phyloP scores from a whole-genome alignment of 2,888 invertebrate species.

The Drosophila monieri region DNA sequence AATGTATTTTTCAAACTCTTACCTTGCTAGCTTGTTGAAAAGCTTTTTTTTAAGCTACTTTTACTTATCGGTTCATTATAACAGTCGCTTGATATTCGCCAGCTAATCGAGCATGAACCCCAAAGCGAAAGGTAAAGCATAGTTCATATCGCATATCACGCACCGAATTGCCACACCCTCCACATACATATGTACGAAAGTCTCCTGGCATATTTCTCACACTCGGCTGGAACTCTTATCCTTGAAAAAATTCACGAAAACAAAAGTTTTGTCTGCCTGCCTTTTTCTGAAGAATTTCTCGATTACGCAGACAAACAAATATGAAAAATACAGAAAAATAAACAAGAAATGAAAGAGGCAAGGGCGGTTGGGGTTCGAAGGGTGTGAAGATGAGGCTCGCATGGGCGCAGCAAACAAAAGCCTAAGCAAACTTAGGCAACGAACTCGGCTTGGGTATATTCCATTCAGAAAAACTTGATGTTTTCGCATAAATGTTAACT shows the following conservation, averaged over 20 bases:
- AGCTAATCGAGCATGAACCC: slow-evolving; percentile 76
- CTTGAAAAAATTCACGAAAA: slow-evolving; percentile 58
- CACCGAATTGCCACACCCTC: slow-evolving; percentile 45
- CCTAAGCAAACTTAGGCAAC: slow-evolving; percentile 47
- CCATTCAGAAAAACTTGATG: slow-evolving; percentile 12
- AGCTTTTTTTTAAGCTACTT: slow-evolving; percentile 71
- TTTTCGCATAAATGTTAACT: slow-evolving; percentile 38
- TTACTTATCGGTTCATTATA: slow-evolving; percentile 78
- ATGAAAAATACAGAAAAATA: slow-evolving; percentile 25
- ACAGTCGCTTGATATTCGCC: slow-evolving; percentile 63
- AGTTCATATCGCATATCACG: slow-evolving; percentile 32
- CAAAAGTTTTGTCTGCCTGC: slow-evolving; percentile 62
- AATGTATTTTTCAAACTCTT: slow-evolving; percentile 37
- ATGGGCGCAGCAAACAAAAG: slow-evolving; percentile 42
- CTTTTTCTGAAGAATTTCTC: slow-evolving; percentile 63
- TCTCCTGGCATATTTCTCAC: slow-evolving; percentile 52
- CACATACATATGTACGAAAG: slow-evolving; percentile 30
- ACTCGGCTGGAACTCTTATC: slow-evolving; percentile 49
- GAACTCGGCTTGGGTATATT: slow-evolving; percentile 30
- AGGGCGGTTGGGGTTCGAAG: background rate
- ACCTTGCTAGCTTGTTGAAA: slow-evolving; percentile 49
- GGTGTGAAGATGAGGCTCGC: slow-evolving; percentile 7
- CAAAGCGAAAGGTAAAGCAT: slow-evolving; percentile 61
- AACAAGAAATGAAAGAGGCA: slow-evolving; percentile 14
- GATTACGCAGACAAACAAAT: slow-evolving; percentile 32